A percentile compares a stretch with the other conserved stretches of the same genome.
Evolutionary conservation across 1,140 invertebrate genomes (phyloP).

Genomic region (Caerostris extrusa): DNA sequence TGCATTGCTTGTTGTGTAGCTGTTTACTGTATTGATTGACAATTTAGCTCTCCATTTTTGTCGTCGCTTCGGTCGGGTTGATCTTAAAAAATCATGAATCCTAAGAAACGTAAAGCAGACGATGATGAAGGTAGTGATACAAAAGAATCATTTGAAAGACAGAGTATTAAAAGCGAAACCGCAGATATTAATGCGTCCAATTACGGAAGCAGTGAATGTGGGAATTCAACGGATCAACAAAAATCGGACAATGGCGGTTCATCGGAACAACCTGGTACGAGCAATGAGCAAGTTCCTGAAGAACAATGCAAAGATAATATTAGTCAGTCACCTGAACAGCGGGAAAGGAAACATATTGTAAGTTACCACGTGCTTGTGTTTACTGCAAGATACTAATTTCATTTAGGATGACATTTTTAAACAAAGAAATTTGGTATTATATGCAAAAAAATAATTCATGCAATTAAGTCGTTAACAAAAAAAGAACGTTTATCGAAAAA

Average conservation of each 20-base stretch:
- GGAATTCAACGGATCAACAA: conserved; percentile 73
- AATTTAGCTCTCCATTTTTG: conserved; percentile 59
- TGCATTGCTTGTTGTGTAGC: conserved; percentile 73
- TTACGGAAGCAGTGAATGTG: conserved; percentile 53
- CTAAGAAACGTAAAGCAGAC: conserved; percentile 68
- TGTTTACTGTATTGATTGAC: conserved; percentile 74
- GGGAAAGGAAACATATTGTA: conserved; percentile 60
- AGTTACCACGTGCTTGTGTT: conserved; percentile 76
- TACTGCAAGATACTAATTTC: conserved; percentile 50
- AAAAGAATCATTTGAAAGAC: conserved; percentile 24
- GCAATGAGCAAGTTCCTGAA: conserved; percentile 26
- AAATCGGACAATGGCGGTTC: conserved; percentile 75
- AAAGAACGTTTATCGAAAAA: no score
- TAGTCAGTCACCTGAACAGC: conserved; percentile 16
- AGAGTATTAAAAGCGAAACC: conserved; percentile 50
- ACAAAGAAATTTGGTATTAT: not conserved
- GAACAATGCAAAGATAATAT: conserved; percentile 22
- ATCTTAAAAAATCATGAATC: conserved; percentile 49
- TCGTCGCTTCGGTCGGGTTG: not conserved
- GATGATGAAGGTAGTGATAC: conserved; percentile 33
- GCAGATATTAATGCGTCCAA: conserved; percentile 56
- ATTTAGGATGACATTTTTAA: not conserved
- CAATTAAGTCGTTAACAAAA: no score
- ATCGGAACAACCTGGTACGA: conserved; percentile 66
- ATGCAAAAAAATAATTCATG: not conserved